Base-by-base conservation (phyloP, 2,888 invertebrate species). In the Ochropleura leucogaster region DNA sequence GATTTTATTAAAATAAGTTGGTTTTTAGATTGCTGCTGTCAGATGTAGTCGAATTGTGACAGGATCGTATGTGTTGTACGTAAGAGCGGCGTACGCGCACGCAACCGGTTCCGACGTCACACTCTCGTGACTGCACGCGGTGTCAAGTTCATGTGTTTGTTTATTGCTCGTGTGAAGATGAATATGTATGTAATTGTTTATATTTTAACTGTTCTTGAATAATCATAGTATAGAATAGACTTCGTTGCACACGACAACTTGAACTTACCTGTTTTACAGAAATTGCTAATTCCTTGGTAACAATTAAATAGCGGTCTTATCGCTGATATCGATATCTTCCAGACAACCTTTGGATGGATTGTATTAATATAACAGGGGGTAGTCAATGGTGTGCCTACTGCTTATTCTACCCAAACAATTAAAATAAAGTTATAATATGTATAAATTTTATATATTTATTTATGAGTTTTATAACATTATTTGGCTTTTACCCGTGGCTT, bases 21-120 rank as follows among this genome's bases (percentile, higher is more conserved):
- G 60, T 60, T 42, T 3, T 60, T 42, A 3, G 10, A 7, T 62
- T 44, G 14, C 14, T n/a, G 44, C n/a, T 44, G n/a, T 14, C n/a
- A 62, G 44, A 44, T 7, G 44, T 62, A 44, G 44, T 12, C n/a
- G 44, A 62, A 44, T 4, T 44, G n/a, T n/a, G 62, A n/a, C 44
- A 44, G 62, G 4, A 62, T 44, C 44, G 44, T n/a, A 63, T 68
- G 63, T 66, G 59, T 40, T 14, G 49, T 72, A 76, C 72, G 77
- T 76, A 76, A 76, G 64, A 80, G 72, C 57, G 55, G 74, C 72
- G 75, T 72, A 81, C 67, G 72, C 74, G 72, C 69, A 72, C n/a
- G 72, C 55, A 85, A 85, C 85, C 80, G 80, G 87, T 85, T 87
- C 65, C 51, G 46, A 80, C 87, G 87, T 85, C 87, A 87, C 73